Conservation (phyloP, 1,140 invertebrate genomes). For the Reticulitermes speratus region DNA sequence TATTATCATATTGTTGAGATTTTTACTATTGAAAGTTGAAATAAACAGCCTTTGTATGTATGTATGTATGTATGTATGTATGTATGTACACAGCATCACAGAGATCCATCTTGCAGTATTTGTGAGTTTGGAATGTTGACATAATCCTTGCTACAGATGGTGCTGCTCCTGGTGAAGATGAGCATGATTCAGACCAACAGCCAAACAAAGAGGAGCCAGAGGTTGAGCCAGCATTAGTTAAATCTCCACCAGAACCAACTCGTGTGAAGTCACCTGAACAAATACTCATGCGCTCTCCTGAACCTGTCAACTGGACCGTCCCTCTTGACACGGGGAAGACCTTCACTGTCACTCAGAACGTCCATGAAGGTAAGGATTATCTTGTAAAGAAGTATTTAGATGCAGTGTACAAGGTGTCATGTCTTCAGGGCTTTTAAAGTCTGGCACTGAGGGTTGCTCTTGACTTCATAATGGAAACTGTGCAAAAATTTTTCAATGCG, state of each 20-base stretch:
- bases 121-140: background rate
- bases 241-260: constrained; percentile 87
- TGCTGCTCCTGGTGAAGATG: background rate
- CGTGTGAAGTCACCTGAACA: constrained; percentile 90
- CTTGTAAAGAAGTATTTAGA: background rate
- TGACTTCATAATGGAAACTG: background rate
- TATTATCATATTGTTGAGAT: too few species aligned
- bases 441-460: background rate
- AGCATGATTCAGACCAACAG: background rate
- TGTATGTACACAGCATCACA: too few species aligned
- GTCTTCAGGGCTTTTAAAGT: background rate
- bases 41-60: too few species aligned
- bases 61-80: too few species aligned
- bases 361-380: constrained; percentile 73
- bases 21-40: too few species aligned
- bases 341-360: constrained; percentile 88
- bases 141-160: background rate
- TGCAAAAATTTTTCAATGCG: background rate
- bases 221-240: constrained; percentile 63
- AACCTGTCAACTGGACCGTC: constrained; percentile 92
- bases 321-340: constrained; percentile 89
- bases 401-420: background rate
- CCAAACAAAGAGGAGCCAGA: background rate
- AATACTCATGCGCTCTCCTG: constrained; percentile 84
- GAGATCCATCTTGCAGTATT: too few species aligned